phyloP scores from a whole-genome alignment of 2,797 vertebrate genomes.

The Urocyon cinereoargenteus region DNA sequence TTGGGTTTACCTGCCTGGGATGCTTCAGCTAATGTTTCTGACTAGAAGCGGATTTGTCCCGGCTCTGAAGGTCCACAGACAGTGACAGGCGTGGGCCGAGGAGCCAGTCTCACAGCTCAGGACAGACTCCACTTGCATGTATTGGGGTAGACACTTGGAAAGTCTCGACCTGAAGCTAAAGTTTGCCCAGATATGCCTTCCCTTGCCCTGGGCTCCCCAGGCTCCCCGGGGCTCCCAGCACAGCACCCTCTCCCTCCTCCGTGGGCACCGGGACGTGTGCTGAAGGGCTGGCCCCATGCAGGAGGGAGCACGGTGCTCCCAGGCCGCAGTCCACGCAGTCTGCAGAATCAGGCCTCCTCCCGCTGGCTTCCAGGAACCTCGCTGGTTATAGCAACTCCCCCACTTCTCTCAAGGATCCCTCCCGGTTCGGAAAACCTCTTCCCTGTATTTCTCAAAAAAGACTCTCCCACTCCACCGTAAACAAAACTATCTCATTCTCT shows the following conservation, averaged over 20 bases:
- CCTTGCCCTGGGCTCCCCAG: background rate
- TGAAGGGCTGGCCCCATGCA: fast-evolving
- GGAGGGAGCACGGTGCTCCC: background rate
- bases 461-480: background rate
- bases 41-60: background rate
- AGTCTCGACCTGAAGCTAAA: background rate
- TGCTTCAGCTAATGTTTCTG: background rate
- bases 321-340: fast-evolving
- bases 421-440: background rate
- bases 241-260: background rate
- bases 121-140: fast-evolving
- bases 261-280: fast-evolving
- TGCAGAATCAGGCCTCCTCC: background rate
- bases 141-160: fast-evolving
- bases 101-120: fast-evolving
- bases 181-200: background rate
- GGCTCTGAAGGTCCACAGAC: fast-evolving
- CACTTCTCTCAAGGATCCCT: background rate
- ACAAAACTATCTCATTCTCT: background rate
- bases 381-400: background rate
- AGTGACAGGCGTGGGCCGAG: fast-evolving
- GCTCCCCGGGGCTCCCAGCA: background rate
- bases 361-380: fast-evolving
- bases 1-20: background rate
- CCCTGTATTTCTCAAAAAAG: background rate